A percentile compares a stretch with the other conserved stretches of the same genome.
These are phyloP conservation scores for Australoheros facetus DNA, from an alignment of 2,797 vertebrate species.

Conservation along the genomic window DNA sequence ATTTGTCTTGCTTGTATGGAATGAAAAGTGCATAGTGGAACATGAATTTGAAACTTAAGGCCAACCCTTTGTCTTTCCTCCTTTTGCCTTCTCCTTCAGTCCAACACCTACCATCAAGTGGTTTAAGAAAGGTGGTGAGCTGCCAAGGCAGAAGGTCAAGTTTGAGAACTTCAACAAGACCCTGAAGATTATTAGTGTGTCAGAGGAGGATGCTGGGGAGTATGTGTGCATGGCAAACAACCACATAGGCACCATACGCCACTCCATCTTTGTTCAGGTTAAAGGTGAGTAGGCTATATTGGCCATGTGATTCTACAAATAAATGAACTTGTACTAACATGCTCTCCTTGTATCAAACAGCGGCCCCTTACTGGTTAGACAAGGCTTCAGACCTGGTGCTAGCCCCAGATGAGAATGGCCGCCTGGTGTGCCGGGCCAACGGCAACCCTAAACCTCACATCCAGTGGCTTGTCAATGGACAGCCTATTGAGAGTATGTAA, in stretches of 20 bases:
- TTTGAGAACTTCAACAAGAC: constrained; percentile 94
- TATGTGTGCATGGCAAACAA: constrained; percentile 96
- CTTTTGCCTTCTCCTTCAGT: constrained; percentile 39
- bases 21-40: neutral
- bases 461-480: constrained; percentile 93
- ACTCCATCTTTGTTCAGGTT: constrained; percentile 93
- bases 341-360: constrained; percentile 67
- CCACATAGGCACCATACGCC: constrained; percentile 91
- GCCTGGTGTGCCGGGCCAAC: constrained; percentile 91
- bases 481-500: constrained; percentile 87
- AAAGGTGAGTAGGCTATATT: constrained; percentile 87
- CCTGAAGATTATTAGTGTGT: constrained; percentile 88
- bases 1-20: neutral
- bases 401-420: constrained; percentile 90
- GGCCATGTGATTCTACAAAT: neutral
- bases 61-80: neutral
- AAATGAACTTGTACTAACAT: neutral
- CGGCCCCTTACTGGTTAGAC: constrained; percentile 96
- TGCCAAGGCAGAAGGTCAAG: constrained; percentile 87
- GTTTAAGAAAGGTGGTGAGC: constrained; percentile 95
- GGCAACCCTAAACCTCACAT: constrained; percentile 94
- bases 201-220: constrained; percentile 93
- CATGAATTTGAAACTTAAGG: neutral
- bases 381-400: constrained; percentile 92
- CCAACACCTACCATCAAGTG: constrained; percentile 91